Evolutionary conservation across 2,888 invertebrate genomes (phyloP).

Genomic region (Creontiades dilutus): DNA sequence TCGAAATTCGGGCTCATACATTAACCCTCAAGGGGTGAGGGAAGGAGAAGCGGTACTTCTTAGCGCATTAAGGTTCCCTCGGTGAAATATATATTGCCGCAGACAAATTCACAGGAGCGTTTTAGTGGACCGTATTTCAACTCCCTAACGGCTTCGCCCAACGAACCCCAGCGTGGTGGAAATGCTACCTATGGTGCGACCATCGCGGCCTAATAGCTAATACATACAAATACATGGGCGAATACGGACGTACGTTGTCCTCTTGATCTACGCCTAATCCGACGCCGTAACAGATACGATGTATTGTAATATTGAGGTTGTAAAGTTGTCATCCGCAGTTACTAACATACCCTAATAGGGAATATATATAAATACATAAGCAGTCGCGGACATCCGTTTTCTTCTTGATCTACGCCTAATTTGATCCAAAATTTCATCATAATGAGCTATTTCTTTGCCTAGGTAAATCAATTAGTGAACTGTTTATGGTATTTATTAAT

Average conservation of each 20-base stretch:
- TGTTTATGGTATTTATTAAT: too few relatives aligned
- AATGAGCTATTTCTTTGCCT: too few relatives aligned
- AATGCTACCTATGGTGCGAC: slow-evolving; percentile 2
- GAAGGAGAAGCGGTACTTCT: neutral
- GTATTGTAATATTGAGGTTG: too few relatives aligned
- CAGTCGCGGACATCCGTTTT: too few relatives aligned
- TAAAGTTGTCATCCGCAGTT: too few relatives aligned
- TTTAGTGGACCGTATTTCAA: slow-evolving; percentile 38
- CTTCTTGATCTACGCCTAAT: too few relatives aligned
- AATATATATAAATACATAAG: too few relatives aligned
- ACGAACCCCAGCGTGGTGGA: slow-evolving; percentile 1
- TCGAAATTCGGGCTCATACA: slow-evolving; percentile 32
- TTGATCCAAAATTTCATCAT: too few relatives aligned
- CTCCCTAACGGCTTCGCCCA: slow-evolving; percentile 36
- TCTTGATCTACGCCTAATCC: neutral
- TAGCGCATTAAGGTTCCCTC: slow-evolving; percentile 29
- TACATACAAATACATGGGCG: neutral
- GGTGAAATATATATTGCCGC: slow-evolving; percentile 39
- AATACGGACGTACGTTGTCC: neutral
- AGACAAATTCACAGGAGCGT: slow-evolving; percentile 39
- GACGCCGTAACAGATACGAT: too few relatives aligned
- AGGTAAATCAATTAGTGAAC: too few relatives aligned
- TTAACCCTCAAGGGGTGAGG: slow-evolving; percentile 1
- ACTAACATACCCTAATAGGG: too few relatives aligned
- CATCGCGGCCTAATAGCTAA: neutral